Conservation (phyloP, 2,113 vertebrate genomes). For the Microcebus murinus region DNA sequence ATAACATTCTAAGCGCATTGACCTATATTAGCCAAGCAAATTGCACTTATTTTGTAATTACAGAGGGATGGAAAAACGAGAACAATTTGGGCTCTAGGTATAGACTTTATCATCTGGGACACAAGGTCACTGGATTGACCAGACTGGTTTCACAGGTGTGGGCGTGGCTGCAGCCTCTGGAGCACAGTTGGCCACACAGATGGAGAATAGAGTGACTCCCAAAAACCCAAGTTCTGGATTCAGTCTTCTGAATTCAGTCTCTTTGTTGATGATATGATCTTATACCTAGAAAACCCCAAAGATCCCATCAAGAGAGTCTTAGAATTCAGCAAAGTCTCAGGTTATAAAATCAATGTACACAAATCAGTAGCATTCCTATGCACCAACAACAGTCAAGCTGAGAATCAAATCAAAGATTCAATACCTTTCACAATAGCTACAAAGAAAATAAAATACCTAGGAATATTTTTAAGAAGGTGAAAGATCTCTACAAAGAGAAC, state of each 20-base stretch:
- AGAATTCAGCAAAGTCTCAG: too few relatives aligned
- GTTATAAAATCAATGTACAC: too few relatives aligned
- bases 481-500: too few relatives aligned
- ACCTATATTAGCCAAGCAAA: not conserved
- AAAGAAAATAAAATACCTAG: too few relatives aligned
- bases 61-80: not conserved
- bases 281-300: too few relatives aligned
- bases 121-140: not conserved
- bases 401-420: too few relatives aligned
- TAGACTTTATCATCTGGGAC: not conserved
- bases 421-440: too few relatives aligned
- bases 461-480: too few relatives aligned
- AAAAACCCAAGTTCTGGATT: not conserved
- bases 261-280: too few relatives aligned
- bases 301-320: too few relatives aligned
- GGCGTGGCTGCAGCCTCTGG: not conserved
- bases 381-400: too few relatives aligned
- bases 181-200: not conserved
- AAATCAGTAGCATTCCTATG: too few relatives aligned
- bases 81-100: not conserved
- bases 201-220: not conserved
- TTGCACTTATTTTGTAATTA: not conserved
- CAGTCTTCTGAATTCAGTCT: not conserved
- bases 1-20: not conserved
- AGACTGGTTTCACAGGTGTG: not conserved